Conservation (phyloP, 1,140 invertebrate genomes). For the Eriosoma lanigerum region DNA sequence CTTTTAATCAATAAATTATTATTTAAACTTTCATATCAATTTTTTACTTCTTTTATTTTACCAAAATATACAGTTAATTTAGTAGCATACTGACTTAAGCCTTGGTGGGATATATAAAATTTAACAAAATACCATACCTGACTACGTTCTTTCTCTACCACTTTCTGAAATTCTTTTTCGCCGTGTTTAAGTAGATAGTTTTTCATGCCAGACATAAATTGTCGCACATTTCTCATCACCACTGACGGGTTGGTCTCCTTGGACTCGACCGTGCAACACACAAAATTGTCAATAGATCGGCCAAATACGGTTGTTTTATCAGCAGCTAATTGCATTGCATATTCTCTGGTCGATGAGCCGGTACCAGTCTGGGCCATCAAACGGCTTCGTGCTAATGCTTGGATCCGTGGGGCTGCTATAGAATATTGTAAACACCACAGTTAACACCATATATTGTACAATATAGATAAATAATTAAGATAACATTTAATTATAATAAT, state of each 20-base stretch:
- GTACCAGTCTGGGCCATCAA: constrained; percentile 64
- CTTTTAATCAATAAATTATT: too few relatives aligned
- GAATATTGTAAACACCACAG: constrained; percentile 14
- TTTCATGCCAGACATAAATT: constrained; percentile 97
- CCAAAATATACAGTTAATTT: too few relatives aligned
- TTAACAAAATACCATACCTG: too few relatives aligned
- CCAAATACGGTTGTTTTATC: constrained; percentile 86
- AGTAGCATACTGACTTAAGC: too few relatives aligned
- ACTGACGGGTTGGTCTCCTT: constrained; percentile 84
- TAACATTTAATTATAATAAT: too few relatives aligned
- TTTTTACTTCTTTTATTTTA: too few relatives aligned
- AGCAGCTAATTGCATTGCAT: constrained; percentile 77
- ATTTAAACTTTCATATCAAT: too few relatives aligned
- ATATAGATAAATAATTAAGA: too few relatives aligned
- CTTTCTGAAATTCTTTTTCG: constrained; percentile 84
- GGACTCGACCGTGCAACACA: constrained; percentile 88
- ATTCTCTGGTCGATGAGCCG: constrained; percentile 70
- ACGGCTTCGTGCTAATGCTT: constrained; percentile 67
- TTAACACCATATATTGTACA: constrained; percentile 16
- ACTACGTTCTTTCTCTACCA: constrained; percentile 82
- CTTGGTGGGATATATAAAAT: too few relatives aligned
- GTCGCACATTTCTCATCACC: constrained; percentile 90
- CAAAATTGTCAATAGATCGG: constrained; percentile 90
- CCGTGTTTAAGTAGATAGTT: constrained; percentile 95
- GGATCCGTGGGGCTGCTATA: constrained; percentile 72